A percentile compares a stretch with the other conserved stretches of the same genome.
Conservation (phyloP, 2,888 invertebrate genomes). For the Prenolepis imparis region DNA sequence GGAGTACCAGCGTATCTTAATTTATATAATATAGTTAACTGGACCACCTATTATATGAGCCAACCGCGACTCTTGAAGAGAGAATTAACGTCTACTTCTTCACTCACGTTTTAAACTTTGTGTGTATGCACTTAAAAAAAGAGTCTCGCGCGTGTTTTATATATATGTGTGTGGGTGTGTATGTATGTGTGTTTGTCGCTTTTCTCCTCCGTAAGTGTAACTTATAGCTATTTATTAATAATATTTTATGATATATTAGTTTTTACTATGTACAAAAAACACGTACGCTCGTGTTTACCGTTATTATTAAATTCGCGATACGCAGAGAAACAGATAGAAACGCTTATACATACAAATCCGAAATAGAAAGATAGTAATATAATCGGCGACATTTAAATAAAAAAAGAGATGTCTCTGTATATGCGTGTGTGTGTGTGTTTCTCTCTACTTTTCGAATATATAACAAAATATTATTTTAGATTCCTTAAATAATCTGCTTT, state of each 20-base stretch:
- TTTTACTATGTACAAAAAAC: slow-evolving; percentile 81
- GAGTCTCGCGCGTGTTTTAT: slow-evolving; percentile 58
- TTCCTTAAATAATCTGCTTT: slow-evolving; percentile 69
- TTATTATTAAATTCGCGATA: slow-evolving; percentile 74
- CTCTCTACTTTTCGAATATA: slow-evolving; percentile 19
- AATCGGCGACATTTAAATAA: slow-evolving; percentile 65
- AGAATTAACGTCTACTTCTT: slow-evolving; percentile 70
- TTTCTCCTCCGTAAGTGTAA: slow-evolving; percentile 60
- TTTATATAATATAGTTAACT: slow-evolving; percentile 81
- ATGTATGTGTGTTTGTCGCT: slow-evolving; percentile 56
- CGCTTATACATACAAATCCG: slow-evolving; percentile 59
- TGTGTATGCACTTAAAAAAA: slow-evolving; percentile 76
- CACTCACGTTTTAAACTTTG: slow-evolving; percentile 68
- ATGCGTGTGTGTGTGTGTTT: background rate
- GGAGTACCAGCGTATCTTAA: slow-evolving; percentile 80
- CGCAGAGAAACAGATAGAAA: slow-evolving; percentile 76
- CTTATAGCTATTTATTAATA: slow-evolving; percentile 79
- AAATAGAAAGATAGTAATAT: slow-evolving; percentile 58
- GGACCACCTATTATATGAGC: slow-evolving; percentile 77
- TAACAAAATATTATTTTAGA: slow-evolving; percentile 61
- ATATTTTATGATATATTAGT: slow-evolving; percentile 83
- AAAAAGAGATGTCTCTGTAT: slow-evolving; percentile 6
- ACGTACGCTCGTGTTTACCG: slow-evolving; percentile 76
- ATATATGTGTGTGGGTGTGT: too few species aligned
- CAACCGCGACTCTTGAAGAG: slow-evolving; percentile 76